These are phyloP conservation scores for Drosophila navojoa DNA, from an alignment of 1,140 invertebrate species.

Conservation along the genomic window DNA sequence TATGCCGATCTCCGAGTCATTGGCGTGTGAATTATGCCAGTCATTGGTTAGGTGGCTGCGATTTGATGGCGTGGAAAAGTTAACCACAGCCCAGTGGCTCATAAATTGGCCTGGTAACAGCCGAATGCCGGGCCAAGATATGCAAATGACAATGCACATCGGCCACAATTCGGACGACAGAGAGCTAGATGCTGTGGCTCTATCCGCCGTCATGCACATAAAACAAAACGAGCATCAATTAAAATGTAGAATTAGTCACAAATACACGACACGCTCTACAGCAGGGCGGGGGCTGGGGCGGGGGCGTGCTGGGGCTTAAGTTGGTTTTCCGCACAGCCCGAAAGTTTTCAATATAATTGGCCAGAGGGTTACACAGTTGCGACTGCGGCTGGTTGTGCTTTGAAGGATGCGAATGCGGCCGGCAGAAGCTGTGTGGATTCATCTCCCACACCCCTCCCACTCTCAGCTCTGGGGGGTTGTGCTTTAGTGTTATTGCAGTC, in stretches of 20 bases:
- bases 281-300: too few relatives aligned
- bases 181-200: constrained; percentile 13
- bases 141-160: constrained; percentile 75
- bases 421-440: constrained; percentile 26
- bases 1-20: constrained; percentile 73
- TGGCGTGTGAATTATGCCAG: constrained; percentile 77
- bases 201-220: constrained; percentile 29
- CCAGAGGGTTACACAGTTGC: constrained; percentile 43
- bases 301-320: neutral
- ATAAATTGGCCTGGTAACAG: constrained; percentile 44
- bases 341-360: constrained; percentile 78
- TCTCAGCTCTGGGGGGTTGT: constrained; percentile 31
- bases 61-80: constrained; percentile 80
- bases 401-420: constrained; percentile 5
- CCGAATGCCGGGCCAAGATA: constrained; percentile 45
- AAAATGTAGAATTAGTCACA: constrained; percentile 62
- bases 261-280: constrained; percentile 12
- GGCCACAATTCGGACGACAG: constrained; percentile 7
- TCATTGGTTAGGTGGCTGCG: constrained; percentile 65
- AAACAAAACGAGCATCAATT: constrained; percentile 58
- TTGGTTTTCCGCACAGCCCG: constrained; percentile 8
- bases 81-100: constrained; percentile 63
- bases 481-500: constrained; percentile 76
- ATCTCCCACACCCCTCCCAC: constrained; percentile 14
- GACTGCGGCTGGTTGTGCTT: constrained; percentile 17